Percentiles rank a stretch among this genome's conserved stretches.
phyloP scores from a whole-genome alignment of 1,140 invertebrate genomes.

The Eueides isabella region DNA sequence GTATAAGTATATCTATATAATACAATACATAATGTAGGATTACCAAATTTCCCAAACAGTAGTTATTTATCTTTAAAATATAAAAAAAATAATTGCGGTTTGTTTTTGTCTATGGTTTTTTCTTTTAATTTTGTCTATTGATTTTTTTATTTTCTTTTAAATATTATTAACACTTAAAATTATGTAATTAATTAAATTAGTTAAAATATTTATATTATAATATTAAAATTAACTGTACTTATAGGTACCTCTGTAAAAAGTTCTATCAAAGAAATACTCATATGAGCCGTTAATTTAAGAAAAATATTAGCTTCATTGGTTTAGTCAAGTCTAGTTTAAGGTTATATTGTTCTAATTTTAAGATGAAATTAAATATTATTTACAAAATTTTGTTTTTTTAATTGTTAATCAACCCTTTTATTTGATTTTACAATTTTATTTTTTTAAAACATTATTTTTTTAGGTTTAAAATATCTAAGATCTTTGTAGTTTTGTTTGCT shows the following conservation, averaged over 20 bases:
- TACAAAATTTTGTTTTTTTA: neutral
- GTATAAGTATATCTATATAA: slow-evolving; percentile 9
- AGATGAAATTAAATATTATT: slow-evolving; percentile 37
- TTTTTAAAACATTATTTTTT: no score
- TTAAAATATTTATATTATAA: slow-evolving; percentile 32
- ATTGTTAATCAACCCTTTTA: neutral
- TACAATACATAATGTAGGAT: slow-evolving; percentile 33
- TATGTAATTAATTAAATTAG: slow-evolving; percentile 4
- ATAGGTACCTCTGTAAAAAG: slow-evolving; percentile 28
- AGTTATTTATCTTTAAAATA: neutral
- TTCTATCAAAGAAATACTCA: slow-evolving; percentile 47
- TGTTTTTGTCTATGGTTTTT: no score
- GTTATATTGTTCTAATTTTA: slow-evolving; percentile 45
- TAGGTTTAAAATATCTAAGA: no score
- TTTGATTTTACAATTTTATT: no score
- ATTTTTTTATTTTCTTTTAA: slow-evolving; percentile 10
- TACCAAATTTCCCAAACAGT: slow-evolving; percentile 35
- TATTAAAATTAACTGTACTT: slow-evolving; percentile 22
- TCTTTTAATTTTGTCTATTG: neutral
- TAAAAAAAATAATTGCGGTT: neutral
- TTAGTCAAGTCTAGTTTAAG: slow-evolving; percentile 41
- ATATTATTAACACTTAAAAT: neutral
- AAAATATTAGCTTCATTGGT: slow-evolving; percentile 35
- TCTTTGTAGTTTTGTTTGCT: no score
- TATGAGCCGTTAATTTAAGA: slow-evolving; percentile 27